A percentile compares a stretch with the other conserved stretches of the same genome.
Conservation (phyloP, 1,140 invertebrate species). For the Geopemphigus sp. region DNA sequence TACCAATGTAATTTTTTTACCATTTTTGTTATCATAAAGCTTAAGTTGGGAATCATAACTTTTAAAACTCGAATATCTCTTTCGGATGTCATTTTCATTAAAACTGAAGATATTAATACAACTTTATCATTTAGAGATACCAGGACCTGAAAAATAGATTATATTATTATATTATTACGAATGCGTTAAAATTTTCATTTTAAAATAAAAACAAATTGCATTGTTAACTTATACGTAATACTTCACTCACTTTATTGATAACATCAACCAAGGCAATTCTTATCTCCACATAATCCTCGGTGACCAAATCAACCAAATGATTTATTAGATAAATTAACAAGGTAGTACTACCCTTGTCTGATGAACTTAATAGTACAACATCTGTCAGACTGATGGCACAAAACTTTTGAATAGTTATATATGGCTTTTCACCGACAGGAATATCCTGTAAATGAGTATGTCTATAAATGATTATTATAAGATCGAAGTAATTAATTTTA, state of each 20-base stretch:
- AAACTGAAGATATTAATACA: constrained; percentile 36
- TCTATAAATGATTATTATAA: no score
- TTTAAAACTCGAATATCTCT: constrained; percentile 42
- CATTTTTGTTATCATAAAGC: constrained; percentile 46
- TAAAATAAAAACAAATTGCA: neutral
- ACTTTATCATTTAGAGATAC: constrained; percentile 35
- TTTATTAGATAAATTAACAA: constrained; percentile 40
- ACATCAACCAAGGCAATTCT: constrained; percentile 15
- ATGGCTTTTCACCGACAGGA: constrained; percentile 5
- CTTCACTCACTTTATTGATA: constrained; percentile 27
- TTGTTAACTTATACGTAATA: neutral
- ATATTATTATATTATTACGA: no score
- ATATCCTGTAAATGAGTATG: constrained; percentile 1
- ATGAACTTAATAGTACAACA: constrained; percentile 10
- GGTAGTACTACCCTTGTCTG: constrained; percentile 24
- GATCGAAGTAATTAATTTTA: no score
- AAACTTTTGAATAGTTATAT: constrained; percentile 11
- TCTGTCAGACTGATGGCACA: constrained; percentile 26
- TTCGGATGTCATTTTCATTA: constrained; percentile 39
- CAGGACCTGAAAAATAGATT: constrained; percentile 8
- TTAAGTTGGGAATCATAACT: constrained; percentile 35
- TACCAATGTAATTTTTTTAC: neutral
- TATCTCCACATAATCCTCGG: constrained; percentile 26
- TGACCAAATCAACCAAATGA: constrained; percentile 30
- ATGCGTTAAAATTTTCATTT: neutral